phyloP scores from a whole-genome alignment of 64 coral and sea anemone genomes.

The Orbicella faveolata region DNA sequence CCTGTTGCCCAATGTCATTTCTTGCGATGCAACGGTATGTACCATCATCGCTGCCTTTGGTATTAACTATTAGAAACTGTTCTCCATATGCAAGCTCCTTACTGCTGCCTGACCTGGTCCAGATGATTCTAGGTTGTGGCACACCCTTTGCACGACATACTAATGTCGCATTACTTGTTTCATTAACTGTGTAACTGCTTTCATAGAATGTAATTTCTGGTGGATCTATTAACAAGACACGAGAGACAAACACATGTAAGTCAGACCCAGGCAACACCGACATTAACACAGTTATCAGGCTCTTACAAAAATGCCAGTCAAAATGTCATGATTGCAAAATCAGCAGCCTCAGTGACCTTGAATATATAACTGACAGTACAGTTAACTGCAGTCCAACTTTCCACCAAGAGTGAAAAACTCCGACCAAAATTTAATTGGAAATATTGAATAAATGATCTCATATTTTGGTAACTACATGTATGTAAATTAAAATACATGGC shows the following conservation, averaged over 20 bases:
- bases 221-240: constrained; percentile 27
- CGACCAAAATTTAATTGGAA: no score
- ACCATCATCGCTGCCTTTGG: constrained; percentile 59
- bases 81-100: constrained; percentile 31
- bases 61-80: constrained; percentile 21
- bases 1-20: constrained; percentile 53
- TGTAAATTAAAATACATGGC: no score
- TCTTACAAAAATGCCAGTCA: no score
- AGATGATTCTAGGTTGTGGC: constrained; percentile 56
- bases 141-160: constrained; percentile 69
- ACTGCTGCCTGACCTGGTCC: constrained; percentile 35
- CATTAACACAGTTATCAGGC: no score
- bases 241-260: background rate
- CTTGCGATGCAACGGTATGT: constrained; percentile 55
- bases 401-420: no score
- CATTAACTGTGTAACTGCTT: constrained; percentile 44
- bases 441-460: no score
- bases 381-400: no score
- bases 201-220: constrained; percentile 49
- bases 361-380: no score
- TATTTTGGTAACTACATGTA: no score
- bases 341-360: no score
- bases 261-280: no score
- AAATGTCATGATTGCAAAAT: no score
- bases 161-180: constrained; percentile 36